Evolutionary conservation across 2,113 vertebrate genomes (phyloP).

Genomic region (Notarius quadriscutis): DNA sequence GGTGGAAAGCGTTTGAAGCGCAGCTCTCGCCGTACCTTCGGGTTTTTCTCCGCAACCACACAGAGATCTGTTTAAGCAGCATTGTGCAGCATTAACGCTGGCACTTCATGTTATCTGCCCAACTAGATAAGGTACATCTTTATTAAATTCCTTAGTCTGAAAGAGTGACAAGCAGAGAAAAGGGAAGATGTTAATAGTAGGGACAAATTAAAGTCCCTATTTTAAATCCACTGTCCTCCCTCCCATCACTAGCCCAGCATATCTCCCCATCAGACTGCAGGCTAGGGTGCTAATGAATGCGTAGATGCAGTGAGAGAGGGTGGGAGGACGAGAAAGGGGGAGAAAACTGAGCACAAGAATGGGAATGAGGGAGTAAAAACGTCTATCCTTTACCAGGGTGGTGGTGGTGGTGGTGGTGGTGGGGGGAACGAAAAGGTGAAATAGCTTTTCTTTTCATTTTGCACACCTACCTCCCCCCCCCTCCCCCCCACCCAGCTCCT

Average conservation of each 20-base stretch:
- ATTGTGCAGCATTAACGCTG: conserved; percentile 86
- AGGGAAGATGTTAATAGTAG: conserved; percentile 87
- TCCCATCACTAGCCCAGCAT: conserved; percentile 52
- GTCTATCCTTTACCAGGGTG: conserved; percentile 65
- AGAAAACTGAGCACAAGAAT: conserved; percentile 40
- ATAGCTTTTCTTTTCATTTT: conserved; percentile 84
- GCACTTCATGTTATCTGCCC: conserved; percentile 91
- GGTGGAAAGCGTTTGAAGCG: conserved; percentile 20
- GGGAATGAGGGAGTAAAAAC: conserved; percentile 63
- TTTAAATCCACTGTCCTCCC: conserved; percentile 62
- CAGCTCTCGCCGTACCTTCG: neutral
- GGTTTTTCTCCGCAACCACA: conserved; percentile 28
- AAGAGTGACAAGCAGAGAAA: conserved; percentile 78
- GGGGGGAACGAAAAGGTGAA: conserved; percentile 75
- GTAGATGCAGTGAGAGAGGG: conserved; percentile 41
- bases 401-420: neutral
- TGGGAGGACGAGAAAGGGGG: conserved; percentile 36
- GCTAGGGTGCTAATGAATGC: conserved; percentile 58
- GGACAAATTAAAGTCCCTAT: conserved; percentile 66
- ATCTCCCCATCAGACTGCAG: conserved; percentile 64
- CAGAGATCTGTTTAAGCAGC: conserved; percentile 88
- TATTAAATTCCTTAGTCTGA: conserved; percentile 92
- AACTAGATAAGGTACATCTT: conserved; percentile 95
- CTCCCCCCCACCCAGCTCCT: conserved; percentile 57
- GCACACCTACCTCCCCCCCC: conserved; percentile 69